Evolutionary conservation across 2,888 invertebrate species (phyloP), one percentile per base, ranked within the genome.

Genomic region (Callinectes sapidus): DNA sequence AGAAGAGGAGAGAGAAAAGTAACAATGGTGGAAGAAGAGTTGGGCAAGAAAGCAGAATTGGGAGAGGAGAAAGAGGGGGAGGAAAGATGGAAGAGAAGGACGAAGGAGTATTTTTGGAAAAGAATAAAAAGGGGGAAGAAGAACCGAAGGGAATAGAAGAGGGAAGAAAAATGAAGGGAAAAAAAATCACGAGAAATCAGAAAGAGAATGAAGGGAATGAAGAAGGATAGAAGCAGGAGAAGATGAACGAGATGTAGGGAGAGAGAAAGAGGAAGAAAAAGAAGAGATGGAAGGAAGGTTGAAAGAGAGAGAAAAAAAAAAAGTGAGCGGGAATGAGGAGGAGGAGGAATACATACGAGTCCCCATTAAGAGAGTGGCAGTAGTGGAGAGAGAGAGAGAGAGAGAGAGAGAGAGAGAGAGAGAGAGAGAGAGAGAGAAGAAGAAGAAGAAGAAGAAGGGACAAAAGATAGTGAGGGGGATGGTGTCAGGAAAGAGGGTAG

Each of bases 331-430:
- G 61, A 61, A 10, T 23, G 18, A 71, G 71, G 28, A 10, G 28
- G 28, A 13, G 10, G 71, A 71, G 28, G 71, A 13, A 48, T 48
- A 48, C 48, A 48, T 48, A 48, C 48, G 48, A 48, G 48, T 48
- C 48, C 3, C 48, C 48, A 48, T 48, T 48, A 48, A 18, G 18
- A 61, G 23, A 61, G 61, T 61, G 16, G 23, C 48, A 48, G 48
- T 48, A 48, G 48, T 23, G 61, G 14, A 81, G 81, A 35, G 16
- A 81, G 35, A 35, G 16, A 81, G 14, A 81, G 35, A 71, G n/a
- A 71, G n/a, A 71, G 71, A 71, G n/a, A 71, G 71, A 71, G n/a
- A 71, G 71, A 71, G n/a, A 71, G 71, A 28, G n/a, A 71, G n/a
- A 71, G 32, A 81, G 81, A 81, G 18, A 35, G 16, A 81, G 28